These are phyloP conservation scores for Oscheius sp. DNA, from an alignment of 2,888 invertebrate species.

Conservation along the genomic window DNA sequence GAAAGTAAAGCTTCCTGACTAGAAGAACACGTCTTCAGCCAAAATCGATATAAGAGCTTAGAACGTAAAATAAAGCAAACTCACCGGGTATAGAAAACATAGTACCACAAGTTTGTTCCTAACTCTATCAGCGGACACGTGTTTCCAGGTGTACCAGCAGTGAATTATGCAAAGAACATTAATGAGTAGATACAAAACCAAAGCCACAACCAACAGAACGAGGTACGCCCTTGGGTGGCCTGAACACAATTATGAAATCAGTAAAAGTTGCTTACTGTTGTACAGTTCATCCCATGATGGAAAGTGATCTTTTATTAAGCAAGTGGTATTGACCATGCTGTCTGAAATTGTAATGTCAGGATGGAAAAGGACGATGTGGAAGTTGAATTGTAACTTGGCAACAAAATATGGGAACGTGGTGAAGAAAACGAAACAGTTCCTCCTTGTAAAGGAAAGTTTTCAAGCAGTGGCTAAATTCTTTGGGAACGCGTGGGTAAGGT, in stretches of 20 bases:
- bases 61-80: neutral
- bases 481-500: too few relatives aligned
- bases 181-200: constrained; percentile 1
- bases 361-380: neutral
- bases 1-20: neutral
- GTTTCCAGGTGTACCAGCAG: constrained; percentile 18
- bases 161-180: constrained; percentile 8
- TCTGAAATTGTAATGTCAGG: too few relatives aligned
- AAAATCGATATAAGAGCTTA: too few relatives aligned
- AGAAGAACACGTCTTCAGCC: neutral
- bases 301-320: constrained; percentile 15
- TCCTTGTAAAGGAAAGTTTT: too few relatives aligned
- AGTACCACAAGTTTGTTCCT: constrained; percentile 26
- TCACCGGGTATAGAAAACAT: constrained; percentile 30
- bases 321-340: neutral
- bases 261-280: constrained; percentile 5
- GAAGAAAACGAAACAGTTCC: too few relatives aligned
- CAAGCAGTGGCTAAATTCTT: too few relatives aligned
- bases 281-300: constrained; percentile 28
- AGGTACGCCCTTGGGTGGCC: constrained; percentile 19
- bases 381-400: neutral
- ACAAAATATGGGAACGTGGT: neutral
- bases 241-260: neutral
- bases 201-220: constrained; percentile 15
- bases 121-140: constrained; percentile 20